A percentile compares a stretch with the other conserved stretches of the same genome.
Evolutionary conservation across 2,888 invertebrate genomes (phyloP).

Genomic region (Panzeria rudis): DNA sequence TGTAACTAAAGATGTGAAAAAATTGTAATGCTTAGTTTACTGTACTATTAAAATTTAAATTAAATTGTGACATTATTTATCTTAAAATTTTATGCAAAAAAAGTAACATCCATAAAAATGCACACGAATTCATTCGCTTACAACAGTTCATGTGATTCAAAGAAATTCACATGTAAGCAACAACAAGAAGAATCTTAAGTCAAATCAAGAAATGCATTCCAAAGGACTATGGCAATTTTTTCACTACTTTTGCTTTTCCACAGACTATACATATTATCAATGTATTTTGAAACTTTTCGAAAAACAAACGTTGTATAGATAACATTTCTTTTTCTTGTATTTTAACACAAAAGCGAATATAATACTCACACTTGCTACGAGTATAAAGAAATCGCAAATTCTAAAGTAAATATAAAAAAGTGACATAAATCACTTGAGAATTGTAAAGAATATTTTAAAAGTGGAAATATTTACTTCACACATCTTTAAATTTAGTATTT

Average conservation of each 20-base stretch:
- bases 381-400: conserved; percentile 6
- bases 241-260: background rate
- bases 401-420: conserved; percentile 37
- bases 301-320: background rate
- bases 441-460: conserved; percentile 7
- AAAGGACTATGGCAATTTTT: conserved; percentile 69
- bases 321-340: background rate
- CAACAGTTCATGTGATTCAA: background rate
- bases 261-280: conserved; percentile 33
- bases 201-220: conserved; percentile 42
- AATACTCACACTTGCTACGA: conserved; percentile 5
- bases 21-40: too few species aligned
- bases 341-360: conserved; percentile 1
- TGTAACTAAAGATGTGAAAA: too few species aligned
- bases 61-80: too few species aligned
- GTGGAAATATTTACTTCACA: background rate
- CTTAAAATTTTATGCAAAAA: background rate
- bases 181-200: background rate
- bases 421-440: conserved; percentile 52
- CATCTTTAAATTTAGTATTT: background rate
- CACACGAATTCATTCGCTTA: background rate
- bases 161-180: background rate
- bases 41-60: too few species aligned
- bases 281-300: conserved; percentile 21
- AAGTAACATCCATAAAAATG: background rate